Base-by-base conservation (phyloP, 2,888 invertebrate species). In the Mesochorus sp. region DNA sequence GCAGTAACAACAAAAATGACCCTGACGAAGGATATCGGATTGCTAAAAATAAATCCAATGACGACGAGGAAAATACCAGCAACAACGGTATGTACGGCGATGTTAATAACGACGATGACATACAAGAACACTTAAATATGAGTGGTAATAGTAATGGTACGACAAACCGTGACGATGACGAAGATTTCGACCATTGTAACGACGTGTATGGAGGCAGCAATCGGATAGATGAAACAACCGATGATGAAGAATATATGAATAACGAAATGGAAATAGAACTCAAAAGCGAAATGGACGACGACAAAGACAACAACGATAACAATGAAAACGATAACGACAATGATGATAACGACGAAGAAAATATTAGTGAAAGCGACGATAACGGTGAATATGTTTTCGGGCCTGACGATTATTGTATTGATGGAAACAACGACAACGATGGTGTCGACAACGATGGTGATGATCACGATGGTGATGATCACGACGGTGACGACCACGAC, bases 41-140 rank as follows among this genome's bases (percentile, higher is more conserved):
- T n/a, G n/a, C n/a, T n/a, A n/a, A n/a, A 42, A 59, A 59, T 59
- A 39, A 59, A 59, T 59, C 39, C 19, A 34, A 55, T 19, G 39
- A n/a, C 39, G 42, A 42, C 55, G 19, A 57, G 37, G 34, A 57
- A 37, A 14, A 37, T 37, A 14, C 55, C 14, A 12, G 37, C 10
- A 19, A 57, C n/a, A 57, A 57, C 26, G 10, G 37, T 1, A 57
- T 34, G 34, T 34, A 57, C 31, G 53, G 17, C 31, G 8, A 5
- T 26, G 17, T 51, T 51, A 14, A 51, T 1, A 51, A 51, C 51
- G 53, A 31, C 53, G 31, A 34, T 31, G 53, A 57, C 19, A 57
- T 51, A 26, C 26, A 51, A 51, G 49, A 51, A 26, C n/a, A n/a
- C n/a, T 12, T 8, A 19, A 44, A 19, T 19, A 17, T 17, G 17